These are phyloP conservation scores for Cataglyphis albicans DNA, from an alignment of 2,888 invertebrate genomes.

Conservation along the genomic window DNA sequence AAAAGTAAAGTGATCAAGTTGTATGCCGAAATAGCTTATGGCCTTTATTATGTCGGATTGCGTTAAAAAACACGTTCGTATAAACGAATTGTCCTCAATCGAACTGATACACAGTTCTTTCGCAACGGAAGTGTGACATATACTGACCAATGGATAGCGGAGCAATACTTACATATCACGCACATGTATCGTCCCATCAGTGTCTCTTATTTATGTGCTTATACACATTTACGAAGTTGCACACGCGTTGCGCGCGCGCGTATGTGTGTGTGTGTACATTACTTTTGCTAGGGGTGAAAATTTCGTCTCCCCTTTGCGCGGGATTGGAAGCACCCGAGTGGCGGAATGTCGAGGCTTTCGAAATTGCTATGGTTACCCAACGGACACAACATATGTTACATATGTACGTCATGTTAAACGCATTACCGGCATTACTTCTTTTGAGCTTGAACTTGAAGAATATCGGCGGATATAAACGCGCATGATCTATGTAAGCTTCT, in stretches of 20 bases:
- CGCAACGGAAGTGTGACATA: conserved; percentile 64
- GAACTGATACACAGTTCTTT: conserved; percentile 10
- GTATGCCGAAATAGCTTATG: not conserved
- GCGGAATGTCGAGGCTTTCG: conserved; percentile 67
- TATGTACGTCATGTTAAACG: conserved; percentile 47
- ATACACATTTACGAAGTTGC: conserved; percentile 42
- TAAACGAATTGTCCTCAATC: conserved; percentile 19
- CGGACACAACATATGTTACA: conserved; percentile 69
- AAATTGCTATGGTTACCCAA: conserved; percentile 76
- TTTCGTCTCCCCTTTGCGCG: conserved; percentile 24
- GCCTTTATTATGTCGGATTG: not conserved
- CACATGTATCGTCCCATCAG: conserved; percentile 60
- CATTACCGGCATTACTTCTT: conserved; percentile 26
- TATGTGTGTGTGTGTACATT: conserved; percentile 6
- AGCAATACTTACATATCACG: conserved; percentile 67
- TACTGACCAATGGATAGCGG: conserved; percentile 68
- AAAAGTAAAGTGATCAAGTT: not conserved
- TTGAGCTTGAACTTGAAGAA: conserved; percentile 53
- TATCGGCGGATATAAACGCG: conserved; percentile 14
- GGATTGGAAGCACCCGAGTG: conserved; percentile 12
- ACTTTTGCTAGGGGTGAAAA: conserved; percentile 23
- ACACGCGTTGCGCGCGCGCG: too few species aligned
- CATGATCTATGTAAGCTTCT: not conserved
- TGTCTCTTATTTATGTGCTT: conserved; percentile 64
- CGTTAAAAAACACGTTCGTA: not conserved